These are phyloP conservation scores for Netelia fuscicornis DNA, from an alignment of 2,888 invertebrate genomes.

Conservation along the genomic window DNA sequence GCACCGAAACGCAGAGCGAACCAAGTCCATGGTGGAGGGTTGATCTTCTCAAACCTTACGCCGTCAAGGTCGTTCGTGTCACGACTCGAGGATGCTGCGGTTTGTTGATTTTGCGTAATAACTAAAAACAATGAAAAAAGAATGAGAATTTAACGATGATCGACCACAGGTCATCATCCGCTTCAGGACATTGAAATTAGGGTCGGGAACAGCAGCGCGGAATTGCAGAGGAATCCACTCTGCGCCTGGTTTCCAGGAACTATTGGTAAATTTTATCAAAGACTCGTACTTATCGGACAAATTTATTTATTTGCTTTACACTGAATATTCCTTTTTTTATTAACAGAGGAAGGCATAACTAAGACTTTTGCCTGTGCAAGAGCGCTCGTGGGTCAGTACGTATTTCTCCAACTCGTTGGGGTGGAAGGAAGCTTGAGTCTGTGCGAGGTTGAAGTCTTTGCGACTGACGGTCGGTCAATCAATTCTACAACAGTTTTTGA, in stretches of 20 bases:
- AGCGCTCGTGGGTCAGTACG: conserved; percentile 93
- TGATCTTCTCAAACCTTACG: conserved; percentile 93
- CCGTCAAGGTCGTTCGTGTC: conserved; percentile 93
- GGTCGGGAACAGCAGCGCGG: conserved; percentile 95
- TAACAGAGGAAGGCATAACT: conserved; percentile 94
- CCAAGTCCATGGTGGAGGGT: conserved; percentile 98
- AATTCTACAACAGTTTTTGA: conserved; percentile 2
- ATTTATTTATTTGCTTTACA: background rate
- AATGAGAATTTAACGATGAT: conserved; percentile 21
- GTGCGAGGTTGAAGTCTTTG: conserved; percentile 97
- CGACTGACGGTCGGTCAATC: conserved; percentile 91
- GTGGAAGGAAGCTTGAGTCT: conserved; percentile 95
- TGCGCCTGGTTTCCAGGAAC: conserved; percentile 98
- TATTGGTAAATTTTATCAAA: conserved; percentile 86
- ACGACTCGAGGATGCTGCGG: conserved; percentile 94
- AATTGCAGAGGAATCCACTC: conserved; percentile 94
- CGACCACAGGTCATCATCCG: conserved; percentile 92
- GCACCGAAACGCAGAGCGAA: conserved; percentile 95
- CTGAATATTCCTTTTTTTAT: conserved; percentile 75
- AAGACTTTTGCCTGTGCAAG: conserved; percentile 95
- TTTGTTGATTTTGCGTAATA: conserved; percentile 81
- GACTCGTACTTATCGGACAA: background rate
- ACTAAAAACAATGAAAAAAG: no score
- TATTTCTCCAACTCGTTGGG: conserved; percentile 95
- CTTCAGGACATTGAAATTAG: conserved; percentile 95